Base-by-base conservation (phyloP, 2,888 invertebrate genomes). In the Epistrophe grossulariae region DNA sequence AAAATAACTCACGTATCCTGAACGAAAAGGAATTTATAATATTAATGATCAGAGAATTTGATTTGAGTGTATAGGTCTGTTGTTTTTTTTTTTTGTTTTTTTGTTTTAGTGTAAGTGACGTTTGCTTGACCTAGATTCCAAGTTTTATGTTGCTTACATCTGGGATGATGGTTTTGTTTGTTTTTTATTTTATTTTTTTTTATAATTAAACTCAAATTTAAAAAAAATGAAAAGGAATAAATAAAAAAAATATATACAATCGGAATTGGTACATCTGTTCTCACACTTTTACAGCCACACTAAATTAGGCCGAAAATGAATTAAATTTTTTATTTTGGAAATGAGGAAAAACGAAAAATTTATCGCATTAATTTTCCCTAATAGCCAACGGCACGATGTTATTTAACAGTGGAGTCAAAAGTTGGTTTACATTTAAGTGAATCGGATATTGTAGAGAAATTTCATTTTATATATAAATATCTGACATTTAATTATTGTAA, bases 121-220 rank as follows among this genome's bases (percentile, higher is more conserved):
- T 55, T 84, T 74, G 57, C 83, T 74, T 85, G 85, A 85, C 85
- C 85, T 85, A 85, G 82, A 82, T 85, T 79, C 79, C 43, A 82
- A 64, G 43, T 64, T 72, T 70, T 73, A 78, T 81, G 38, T 45
- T 82, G 43, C 52, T 88, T 79, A 74, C 80, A 84, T 88, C 84
- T 66, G 71, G 66, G 71, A 88, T 79, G 71, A 88, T 79, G 74
- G 68, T 81, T 70, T 83, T 82, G 70, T 79, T 73, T 66, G 1
- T 10, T 35, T 35, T 43, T n/a, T 35, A 9, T 43, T 28, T 35
- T 35, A 4, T 60, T 81, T 73, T 80, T 70, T 79, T 77, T 72
- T 28, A 45, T 19, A 28, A 28, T 68, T 35, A 8, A 13, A 19
- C 35, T 38, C 17, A 64, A 64, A 31, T 4, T 15, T 52, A 35